Evolutionary conservation across 2,888 invertebrate species (phyloP), one percentile per base, ranked within the genome.

Genomic region (Cephalotes varians): DNA sequence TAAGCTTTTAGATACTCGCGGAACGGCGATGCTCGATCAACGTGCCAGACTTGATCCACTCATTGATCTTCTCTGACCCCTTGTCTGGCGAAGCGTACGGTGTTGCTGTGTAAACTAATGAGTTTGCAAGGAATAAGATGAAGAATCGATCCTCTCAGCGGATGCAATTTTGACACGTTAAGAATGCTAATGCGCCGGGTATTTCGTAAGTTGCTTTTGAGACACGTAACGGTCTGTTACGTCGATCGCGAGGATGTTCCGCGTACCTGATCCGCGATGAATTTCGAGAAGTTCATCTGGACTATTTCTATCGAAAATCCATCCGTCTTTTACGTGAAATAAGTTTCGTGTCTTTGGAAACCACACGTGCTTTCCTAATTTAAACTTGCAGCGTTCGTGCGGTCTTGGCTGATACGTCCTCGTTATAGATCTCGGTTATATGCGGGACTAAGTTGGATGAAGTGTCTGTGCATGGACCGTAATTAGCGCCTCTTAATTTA

Each of bases 1-100:
- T 31, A 49, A 77, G 77, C 77, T 77, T 77, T 77, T 77, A 77
- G 77, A 77, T 77, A 56, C 77, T 74, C 64, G 64, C 44, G 44
- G 60, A 77, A 65, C 81, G 44, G 64, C 64, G 77, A 81, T 54
- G 81, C 79, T 73, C 77, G 76, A 81, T 81, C 81, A 77, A 77
- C 44, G 67, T 77, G 67, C 67, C 77, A 77, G 69, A 9, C 77
- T 69, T 67, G 77, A 77, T 77, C 77, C 77, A 34, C 44, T 44
- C 69, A 77, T 77, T 67, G 77, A 77, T 69, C 77, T 77, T 67
- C 56, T 34, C 69, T 69, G 77, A 69, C 77, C 76, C 76, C 69
- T 69, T 69, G 69, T 77, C 56, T 44, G 56, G 18, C 25, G 10
- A 34, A 77, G 69, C 67, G 65, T 44, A 51, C 40, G 34, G 44